Evolutionary conservation across 2,888 invertebrate species (phyloP).

Genomic region (Agrochola circellaris): DNA sequence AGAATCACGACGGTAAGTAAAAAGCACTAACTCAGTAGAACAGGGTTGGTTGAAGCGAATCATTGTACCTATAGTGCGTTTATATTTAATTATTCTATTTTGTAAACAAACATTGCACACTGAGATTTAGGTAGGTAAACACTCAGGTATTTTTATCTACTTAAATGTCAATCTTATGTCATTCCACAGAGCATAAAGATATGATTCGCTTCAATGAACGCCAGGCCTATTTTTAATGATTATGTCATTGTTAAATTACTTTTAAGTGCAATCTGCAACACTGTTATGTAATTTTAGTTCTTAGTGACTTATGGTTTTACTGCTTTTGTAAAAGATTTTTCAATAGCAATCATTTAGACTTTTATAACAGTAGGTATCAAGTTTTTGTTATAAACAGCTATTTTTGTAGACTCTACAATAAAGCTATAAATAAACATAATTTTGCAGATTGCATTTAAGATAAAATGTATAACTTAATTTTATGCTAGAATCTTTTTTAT

Average conservation of each 20-base stretch:
- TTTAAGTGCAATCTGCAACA: constrained; percentile 54
- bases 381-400: background rate
- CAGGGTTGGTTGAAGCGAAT: constrained; percentile 51
- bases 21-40: constrained; percentile 33
- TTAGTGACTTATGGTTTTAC: background rate
- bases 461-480: background rate
- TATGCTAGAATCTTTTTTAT: constrained; percentile 10
- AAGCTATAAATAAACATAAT: background rate
- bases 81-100: too few species aligned
- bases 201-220: constrained; percentile 58
- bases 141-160: too few species aligned
- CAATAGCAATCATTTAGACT: background rate
- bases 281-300: constrained; percentile 29
- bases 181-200: constrained; percentile 25
- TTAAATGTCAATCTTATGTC: constrained; percentile 25
- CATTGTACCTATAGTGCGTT: too few species aligned
- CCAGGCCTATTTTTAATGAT: constrained; percentile 41
- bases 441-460: constrained; percentile 33
- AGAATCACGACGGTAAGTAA: constrained; percentile 63
- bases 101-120: too few species aligned
- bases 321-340: background rate
- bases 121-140: too few species aligned
- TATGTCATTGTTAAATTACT: constrained; percentile 37
- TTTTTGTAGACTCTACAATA: background rate
- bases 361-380: background rate